phyloP scores from a whole-genome alignment of 2,888 invertebrate species.

The Cyaniris semiargus region DNA sequence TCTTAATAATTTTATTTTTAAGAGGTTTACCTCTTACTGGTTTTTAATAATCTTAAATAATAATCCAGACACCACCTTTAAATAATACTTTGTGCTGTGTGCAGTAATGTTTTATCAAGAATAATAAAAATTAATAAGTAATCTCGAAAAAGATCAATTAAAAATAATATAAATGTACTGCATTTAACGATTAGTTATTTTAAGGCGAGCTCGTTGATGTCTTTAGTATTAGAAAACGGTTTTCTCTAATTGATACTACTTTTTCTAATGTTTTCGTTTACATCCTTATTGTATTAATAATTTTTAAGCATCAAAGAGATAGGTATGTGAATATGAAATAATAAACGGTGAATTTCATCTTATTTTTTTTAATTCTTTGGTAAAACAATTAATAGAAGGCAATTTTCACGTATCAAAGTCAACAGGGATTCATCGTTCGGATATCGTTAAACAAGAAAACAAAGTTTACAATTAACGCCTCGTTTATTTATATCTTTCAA shows the following conservation, averaged over 20 bases:
- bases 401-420: conserved; percentile 31
- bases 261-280: neutral
- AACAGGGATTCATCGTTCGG: conserved; percentile 29
- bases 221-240: conserved; percentile 47
- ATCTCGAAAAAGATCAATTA: neutral
- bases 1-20: no score
- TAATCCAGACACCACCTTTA: neutral
- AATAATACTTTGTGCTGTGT: neutral
- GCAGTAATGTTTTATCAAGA: neutral
- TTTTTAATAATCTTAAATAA: no score
- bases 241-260: neutral
- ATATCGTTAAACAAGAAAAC: conserved; percentile 57
- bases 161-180: neutral
- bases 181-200: neutral
- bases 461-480: conserved; percentile 75
- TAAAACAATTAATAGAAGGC: conserved; percentile 30
- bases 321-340: conserved; percentile 21
- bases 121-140: conserved; percentile 19
- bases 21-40: neutral
- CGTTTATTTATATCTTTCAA: conserved; percentile 79
- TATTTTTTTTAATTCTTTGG: conserved; percentile 29
- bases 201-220: conserved; percentile 51
- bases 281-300: neutral
- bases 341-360: conserved; percentile 23
- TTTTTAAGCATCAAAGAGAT: neutral